These are phyloP conservation scores for Anarrhichthys ocellatus DNA, from an alignment of 2,113 vertebrate genomes.

Conservation along the genomic window DNA sequence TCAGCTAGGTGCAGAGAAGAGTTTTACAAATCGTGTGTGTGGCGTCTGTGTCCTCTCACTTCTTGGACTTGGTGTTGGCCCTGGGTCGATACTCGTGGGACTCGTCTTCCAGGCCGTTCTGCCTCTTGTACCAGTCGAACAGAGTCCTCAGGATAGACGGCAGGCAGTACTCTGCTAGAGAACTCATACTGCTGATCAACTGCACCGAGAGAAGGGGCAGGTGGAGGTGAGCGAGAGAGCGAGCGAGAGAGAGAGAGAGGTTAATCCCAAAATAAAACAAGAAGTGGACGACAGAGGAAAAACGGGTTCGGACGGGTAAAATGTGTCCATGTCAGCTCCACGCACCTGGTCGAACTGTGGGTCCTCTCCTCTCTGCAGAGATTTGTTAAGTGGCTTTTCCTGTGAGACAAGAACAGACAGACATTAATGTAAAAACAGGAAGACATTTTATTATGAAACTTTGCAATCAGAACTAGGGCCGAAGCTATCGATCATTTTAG, in stretches of 20 bases:
- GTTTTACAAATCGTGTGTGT: background rate
- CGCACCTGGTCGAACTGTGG: slow-evolving; percentile 98
- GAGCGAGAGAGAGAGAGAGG: background rate
- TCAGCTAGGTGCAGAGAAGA: background rate
- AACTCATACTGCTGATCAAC: slow-evolving; percentile 98
- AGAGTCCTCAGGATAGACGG: slow-evolving; percentile 96
- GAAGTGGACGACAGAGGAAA: background rate
- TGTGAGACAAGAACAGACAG: slow-evolving; percentile 66
- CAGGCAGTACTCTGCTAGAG: slow-evolving; percentile 96
- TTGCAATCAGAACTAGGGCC: background rate
- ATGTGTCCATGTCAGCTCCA: slow-evolving; percentile 28
- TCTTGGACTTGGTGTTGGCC: slow-evolving; percentile 98
- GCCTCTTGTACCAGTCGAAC: slow-evolving; percentile 99
- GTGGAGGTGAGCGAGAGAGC: slow-evolving; percentile 15
- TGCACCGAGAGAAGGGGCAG: slow-evolving; percentile 48
- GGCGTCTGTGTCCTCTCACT: slow-evolving; percentile 77
- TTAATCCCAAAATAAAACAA: slow-evolving; percentile 5
- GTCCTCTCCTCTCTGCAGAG: slow-evolving; percentile 98
- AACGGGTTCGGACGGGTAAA: background rate
- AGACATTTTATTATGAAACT: background rate
- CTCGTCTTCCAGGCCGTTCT: slow-evolving; percentile 98
- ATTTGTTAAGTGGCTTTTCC: slow-evolving; percentile 98
- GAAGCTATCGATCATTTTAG: background rate
- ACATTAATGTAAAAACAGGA: background rate
- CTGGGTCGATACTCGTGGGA: slow-evolving; percentile 97